Evolutionary conservation across 2,797 vertebrate genomes (phyloP), one percentile per base, ranked within the genome.

Genomic region (Channallabes apus): DNA sequence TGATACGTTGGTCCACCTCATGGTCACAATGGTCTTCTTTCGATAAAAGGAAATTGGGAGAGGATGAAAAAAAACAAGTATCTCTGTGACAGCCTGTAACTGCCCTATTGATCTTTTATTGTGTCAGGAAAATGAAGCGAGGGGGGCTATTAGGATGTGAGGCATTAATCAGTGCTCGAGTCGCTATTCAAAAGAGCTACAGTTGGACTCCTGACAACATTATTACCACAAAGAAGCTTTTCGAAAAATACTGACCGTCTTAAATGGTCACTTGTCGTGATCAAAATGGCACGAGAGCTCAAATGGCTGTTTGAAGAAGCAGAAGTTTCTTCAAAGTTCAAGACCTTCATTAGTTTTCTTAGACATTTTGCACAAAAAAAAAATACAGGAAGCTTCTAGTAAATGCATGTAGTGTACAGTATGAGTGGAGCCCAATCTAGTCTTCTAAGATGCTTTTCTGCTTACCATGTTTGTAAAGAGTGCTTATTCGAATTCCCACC

Each of bases 61-160:
- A 20, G 61, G 22, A 67, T 4, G 22, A 14, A 35, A 84, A 82
- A 84, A 64, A 62, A 68, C 79, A 68, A 69, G 35, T 14, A 14
- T 5, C 35, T 32, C 56, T 80, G 64, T 84, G 73, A 79, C 86
- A 77, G 51, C 41, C 80, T 76, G 76, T 86, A 84, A 84, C 79
- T 83, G 82, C 82, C 72, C 38, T 88, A 85, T 86, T 82, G 84
- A 87, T 88, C 86, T 82, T 32, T 65, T 58, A 80, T 61, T 80
- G 68, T 87, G 80, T 86, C 84, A 80, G 82, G 77, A 65, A 87
- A 85, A 85, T 84, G 71, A 87, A 78, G 22, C 84, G 86, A 80
- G 24, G 85, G 51, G 75, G 78, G 82, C 82, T 86, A 82, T 87
- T 83, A 88, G 77, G 65, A 77, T 82, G 73, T 56, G 68, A 87